phyloP scores from a whole-genome alignment of 2,888 invertebrate species.

The Calliopum simillimum region DNA sequence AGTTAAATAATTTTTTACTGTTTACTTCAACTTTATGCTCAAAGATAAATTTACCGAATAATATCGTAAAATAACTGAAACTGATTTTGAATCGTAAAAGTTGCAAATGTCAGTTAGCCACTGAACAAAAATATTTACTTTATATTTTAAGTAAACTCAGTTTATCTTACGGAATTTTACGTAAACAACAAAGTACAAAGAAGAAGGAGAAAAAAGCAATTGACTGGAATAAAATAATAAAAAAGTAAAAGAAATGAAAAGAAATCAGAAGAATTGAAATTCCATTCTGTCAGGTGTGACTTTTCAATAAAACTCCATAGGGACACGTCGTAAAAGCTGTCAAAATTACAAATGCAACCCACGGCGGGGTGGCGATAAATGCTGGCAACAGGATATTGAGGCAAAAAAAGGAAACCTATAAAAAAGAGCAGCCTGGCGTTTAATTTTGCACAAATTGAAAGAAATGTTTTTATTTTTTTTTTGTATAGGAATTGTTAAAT shows the following conservation, averaged over 20 bases:
- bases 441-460: too few species aligned
- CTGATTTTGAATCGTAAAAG: too few species aligned
- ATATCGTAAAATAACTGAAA: too few species aligned
- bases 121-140: too few species aligned
- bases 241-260: background rate
- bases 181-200: background rate
- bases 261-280: background rate
- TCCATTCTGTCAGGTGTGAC: slow-evolving; percentile 8
- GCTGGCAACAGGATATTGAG: slow-evolving; percentile 7
- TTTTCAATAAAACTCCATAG: slow-evolving; percentile 16
- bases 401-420: slow-evolving; percentile 15
- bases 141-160: too few species aligned
- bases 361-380: background rate
- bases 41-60: too few species aligned
- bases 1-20: too few species aligned
- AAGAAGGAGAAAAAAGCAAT: background rate
- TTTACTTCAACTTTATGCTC: too few species aligned
- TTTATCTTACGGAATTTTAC: too few species aligned
- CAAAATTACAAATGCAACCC: slow-evolving; percentile 13
- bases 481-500: too few species aligned
- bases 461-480: too few species aligned
- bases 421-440: background rate
- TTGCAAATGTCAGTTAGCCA: too few species aligned
- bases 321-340: slow-evolving; percentile 13
- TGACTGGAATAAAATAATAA: slow-evolving; percentile 7